Conservation (phyloP, 2,888 invertebrate species). For the Orthosia incerta region DNA sequence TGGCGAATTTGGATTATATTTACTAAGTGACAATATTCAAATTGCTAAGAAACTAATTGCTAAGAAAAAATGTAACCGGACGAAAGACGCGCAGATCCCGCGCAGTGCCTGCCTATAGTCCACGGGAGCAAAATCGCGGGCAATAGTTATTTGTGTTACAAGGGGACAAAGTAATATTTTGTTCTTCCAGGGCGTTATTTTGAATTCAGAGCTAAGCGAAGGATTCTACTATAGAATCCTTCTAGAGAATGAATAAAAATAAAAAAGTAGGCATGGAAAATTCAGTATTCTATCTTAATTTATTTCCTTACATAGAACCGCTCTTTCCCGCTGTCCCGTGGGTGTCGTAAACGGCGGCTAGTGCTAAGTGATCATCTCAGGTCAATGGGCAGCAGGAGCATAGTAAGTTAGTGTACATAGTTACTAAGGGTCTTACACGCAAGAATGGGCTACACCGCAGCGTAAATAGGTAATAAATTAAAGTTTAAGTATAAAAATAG, state of each 20-base stretch:
- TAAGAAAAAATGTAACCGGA: too few species aligned
- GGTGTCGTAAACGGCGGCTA: constrained; percentile 35
- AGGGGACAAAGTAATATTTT: too few species aligned
- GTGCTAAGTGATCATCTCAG: constrained; percentile 58
- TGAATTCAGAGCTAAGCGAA: too few species aligned
- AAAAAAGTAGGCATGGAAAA: background rate
- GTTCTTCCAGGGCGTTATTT: too few species aligned
- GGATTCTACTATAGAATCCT: background rate
- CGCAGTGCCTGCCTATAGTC: too few species aligned
- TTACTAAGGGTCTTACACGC: constrained; percentile 23
- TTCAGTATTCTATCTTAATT: background rate
- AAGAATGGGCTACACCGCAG: background rate
- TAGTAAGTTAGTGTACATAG: background rate
- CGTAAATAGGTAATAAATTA: too few species aligned
- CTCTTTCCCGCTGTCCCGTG: constrained; percentile 28
- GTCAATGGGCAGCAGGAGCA: constrained; percentile 48
- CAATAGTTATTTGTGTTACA: too few species aligned
- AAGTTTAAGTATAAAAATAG: background rate
- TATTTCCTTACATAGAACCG: constrained; percentile 13
- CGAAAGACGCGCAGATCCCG: too few species aligned
- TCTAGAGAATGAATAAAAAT: background rate
- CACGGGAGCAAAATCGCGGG: too few species aligned
- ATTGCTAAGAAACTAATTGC: too few species aligned
- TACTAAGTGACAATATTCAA: too few species aligned
- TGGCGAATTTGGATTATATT: too few species aligned